These are phyloP conservation scores for Palythoa grandis DNA, from an alignment of 92 coral and sea anemone genomes.

Conservation along the genomic window DNA sequence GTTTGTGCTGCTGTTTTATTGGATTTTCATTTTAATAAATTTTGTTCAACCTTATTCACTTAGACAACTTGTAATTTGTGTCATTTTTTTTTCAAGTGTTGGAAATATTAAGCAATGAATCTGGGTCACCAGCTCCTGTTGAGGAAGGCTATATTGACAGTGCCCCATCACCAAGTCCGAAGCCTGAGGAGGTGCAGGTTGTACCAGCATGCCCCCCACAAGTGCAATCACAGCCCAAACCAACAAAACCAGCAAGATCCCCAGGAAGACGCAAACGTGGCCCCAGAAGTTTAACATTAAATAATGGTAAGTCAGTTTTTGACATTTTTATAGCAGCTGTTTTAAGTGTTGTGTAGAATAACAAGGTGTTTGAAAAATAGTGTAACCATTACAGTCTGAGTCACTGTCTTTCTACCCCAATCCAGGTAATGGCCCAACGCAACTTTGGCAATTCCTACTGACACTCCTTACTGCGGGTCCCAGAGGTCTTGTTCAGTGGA, in stretches of 20 bases:
- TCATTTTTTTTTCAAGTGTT: background rate
- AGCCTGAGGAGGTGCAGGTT: slow-evolving; percentile 28
- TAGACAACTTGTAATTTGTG: background rate
- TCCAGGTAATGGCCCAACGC: slow-evolving; percentile 89
- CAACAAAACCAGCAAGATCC: background rate
- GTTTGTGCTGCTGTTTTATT: background rate
- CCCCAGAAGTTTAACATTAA: slow-evolving; percentile 26
- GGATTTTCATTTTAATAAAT: background rate
- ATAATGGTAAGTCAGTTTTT: slow-evolving; percentile 6
- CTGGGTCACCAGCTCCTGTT: slow-evolving; percentile 19
- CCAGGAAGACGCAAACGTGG: slow-evolving; percentile 38
- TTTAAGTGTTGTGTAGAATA: background rate
- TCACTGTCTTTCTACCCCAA: background rate
- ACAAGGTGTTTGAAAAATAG: too few species aligned
- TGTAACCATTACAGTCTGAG: too few species aligned
- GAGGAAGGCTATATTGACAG: background rate
- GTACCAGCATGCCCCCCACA: background rate
- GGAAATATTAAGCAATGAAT: slow-evolving; percentile 7
- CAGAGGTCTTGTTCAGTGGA: slow-evolving; percentile 77
- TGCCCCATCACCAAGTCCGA: background rate
- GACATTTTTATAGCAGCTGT: background rate
- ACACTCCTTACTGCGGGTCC: slow-evolving; percentile 64
- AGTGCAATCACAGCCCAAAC: background rate
- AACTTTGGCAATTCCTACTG: slow-evolving; percentile 94
- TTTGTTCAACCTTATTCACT: background rate